Evolutionary conservation across 1,140 invertebrate genomes (phyloP).

Genomic region (Heliothis virescens): DNA sequence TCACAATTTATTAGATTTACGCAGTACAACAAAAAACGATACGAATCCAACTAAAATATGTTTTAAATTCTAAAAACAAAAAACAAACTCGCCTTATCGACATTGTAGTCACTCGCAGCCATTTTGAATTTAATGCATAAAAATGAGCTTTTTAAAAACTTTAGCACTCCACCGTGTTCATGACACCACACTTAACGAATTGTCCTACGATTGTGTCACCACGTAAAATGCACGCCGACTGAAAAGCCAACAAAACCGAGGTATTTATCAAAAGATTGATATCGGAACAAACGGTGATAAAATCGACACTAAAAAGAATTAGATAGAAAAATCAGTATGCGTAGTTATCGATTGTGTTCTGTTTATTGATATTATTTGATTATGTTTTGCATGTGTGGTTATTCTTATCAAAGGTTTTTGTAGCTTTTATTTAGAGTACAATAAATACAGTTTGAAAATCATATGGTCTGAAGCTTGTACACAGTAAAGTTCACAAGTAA

Average conservation of each 20-base stretch:
- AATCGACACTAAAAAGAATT: conserved; percentile 6
- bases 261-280: conserved; percentile 25
- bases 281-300: conserved; percentile 12
- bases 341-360: background rate
- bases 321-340: background rate
- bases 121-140: conserved; percentile 56
- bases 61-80: background rate
- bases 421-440: too few species aligned
- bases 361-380: background rate
- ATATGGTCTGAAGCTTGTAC: too few species aligned
- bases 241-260: conserved; percentile 20
- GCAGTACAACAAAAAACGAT: background rate
- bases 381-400: background rate
- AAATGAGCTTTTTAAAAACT: background rate
- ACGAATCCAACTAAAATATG: background rate
- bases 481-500: too few species aligned
- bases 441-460: too few species aligned
- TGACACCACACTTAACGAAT: background rate
- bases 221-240: conserved; percentile 16
- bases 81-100: conserved; percentile 67
- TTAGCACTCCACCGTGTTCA: conserved; percentile 7
- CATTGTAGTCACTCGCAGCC: conserved; percentile 74
- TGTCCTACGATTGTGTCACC: background rate
- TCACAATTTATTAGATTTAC: background rate
- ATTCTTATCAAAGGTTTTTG: background rate